These are phyloP conservation scores for Drepanosiphum platanoidis DNA, from an alignment of 2,888 invertebrate species.

Conservation along the genomic window DNA sequence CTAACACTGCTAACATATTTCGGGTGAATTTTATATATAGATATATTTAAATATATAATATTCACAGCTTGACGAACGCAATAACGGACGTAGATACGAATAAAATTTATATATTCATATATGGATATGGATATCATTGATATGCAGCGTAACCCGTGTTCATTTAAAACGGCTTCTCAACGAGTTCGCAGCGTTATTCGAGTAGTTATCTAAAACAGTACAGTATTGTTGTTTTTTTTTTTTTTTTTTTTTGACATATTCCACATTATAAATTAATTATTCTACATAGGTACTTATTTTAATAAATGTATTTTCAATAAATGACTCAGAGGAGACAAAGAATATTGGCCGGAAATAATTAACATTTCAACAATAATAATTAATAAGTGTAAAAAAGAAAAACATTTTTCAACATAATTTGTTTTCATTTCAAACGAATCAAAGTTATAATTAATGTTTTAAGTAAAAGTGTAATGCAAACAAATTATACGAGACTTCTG, in stretches of 20 bases:
- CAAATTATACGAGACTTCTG: too few species aligned
- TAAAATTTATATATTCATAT: background rate
- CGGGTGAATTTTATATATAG: background rate
- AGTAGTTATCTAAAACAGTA: background rate
- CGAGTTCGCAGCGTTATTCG: background rate
- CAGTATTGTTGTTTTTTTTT: background rate
- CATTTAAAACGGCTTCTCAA: background rate
- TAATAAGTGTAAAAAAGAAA: too few species aligned
- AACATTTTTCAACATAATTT: background rate
- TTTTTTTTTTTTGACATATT: background rate
- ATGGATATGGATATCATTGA: background rate
- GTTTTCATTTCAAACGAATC: background rate
- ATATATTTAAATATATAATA: background rate
- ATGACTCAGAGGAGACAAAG: too few species aligned
- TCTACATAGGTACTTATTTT: background rate
- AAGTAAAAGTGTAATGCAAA: background rate
- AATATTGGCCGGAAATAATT: too few species aligned
- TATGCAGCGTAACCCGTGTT: background rate
- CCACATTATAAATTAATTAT: background rate
- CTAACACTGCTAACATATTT: slow-evolving; percentile 15
- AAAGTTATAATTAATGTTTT: background rate
- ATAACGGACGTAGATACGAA: background rate
- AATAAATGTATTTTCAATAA: background rate
- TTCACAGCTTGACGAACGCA: background rate
- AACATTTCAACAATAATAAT: background rate